Conservation (phyloP, 2,797 vertebrate species). For the Miopithecus talapoin region DNA sequence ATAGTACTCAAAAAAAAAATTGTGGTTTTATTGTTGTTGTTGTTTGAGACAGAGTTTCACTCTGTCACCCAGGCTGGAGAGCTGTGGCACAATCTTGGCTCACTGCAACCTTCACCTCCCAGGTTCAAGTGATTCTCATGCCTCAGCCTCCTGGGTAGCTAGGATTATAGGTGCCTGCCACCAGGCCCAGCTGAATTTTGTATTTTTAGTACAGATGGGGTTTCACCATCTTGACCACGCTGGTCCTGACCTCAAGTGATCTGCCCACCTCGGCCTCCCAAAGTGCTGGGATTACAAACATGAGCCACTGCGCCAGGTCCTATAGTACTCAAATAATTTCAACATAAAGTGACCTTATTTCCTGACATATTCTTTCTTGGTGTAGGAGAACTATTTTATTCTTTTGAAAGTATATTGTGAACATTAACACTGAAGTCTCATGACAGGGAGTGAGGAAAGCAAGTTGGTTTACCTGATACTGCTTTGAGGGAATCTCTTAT, state of each 20-base stretch:
- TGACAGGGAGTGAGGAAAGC: neutral
- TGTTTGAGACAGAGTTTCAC: neutral
- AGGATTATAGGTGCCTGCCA: neutral
- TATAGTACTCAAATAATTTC: conserved; percentile 23
- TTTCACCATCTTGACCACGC: neutral
- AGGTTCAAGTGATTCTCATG: neutral
- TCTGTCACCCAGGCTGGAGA: neutral
- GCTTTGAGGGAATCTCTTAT: neutral
- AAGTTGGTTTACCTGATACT: neutral
- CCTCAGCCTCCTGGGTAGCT: neutral
- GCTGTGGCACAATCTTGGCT: neutral
- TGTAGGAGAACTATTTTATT: conserved; percentile 2
- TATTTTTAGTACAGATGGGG: neutral
- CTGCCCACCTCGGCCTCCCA: neutral
- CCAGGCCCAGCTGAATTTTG: neutral
- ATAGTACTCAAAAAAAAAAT: conserved; percentile 15
- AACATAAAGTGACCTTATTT: conserved; percentile 17
- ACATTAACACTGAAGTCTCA: conserved; percentile 39
- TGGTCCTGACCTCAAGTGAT: neutral
- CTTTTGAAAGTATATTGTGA: conserved; percentile 43
- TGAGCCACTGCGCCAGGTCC: neutral
- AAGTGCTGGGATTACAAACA: neutral
- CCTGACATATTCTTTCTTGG: neutral
- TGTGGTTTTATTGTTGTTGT: neutral
- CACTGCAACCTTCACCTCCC: neutral